Percentiles rank a stretch among this genome's conserved stretches.
Conservation (phyloP, 2,113 vertebrate species). For the Phrynocephalus versicolor region DNA sequence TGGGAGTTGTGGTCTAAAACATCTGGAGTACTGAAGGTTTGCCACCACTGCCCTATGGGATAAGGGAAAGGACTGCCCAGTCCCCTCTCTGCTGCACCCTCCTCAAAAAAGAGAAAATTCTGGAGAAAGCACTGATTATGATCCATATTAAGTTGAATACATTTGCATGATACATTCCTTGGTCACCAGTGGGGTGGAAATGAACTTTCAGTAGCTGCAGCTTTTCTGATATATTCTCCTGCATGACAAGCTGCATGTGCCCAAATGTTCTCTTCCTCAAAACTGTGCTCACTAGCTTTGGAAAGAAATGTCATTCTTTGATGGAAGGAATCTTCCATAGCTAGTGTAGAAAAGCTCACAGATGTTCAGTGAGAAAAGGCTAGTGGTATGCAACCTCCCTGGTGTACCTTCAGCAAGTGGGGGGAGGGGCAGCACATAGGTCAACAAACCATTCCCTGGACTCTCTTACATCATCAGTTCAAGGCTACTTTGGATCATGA, state of each 20-base stretch:
- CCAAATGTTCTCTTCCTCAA: background rate
- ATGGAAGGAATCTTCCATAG: background rate
- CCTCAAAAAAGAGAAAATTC: background rate
- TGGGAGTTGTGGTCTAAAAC: too few species aligned
- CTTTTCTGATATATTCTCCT: background rate
- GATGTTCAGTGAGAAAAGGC: too few species aligned
- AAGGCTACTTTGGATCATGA: background rate
- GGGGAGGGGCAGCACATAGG: background rate
- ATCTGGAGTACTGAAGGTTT: too few species aligned
- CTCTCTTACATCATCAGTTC: background rate
- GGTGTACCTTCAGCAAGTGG: too few species aligned
- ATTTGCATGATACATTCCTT: background rate
- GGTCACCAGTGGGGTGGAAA: too few species aligned
- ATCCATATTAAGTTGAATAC: background rate
- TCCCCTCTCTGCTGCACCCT: background rate
- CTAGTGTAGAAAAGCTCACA: background rate
- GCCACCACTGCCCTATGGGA: too few species aligned
- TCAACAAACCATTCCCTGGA: background rate
- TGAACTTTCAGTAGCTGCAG: background rate
- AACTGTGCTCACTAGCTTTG: background rate
- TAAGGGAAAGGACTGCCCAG: background rate
- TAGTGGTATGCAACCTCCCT: too few species aligned
- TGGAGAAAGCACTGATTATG: background rate
- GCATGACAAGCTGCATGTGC: background rate
- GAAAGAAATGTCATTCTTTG: background rate